Conservation (phyloP, 2,797 vertebrate genomes). For the Carduelis carduelis region DNA sequence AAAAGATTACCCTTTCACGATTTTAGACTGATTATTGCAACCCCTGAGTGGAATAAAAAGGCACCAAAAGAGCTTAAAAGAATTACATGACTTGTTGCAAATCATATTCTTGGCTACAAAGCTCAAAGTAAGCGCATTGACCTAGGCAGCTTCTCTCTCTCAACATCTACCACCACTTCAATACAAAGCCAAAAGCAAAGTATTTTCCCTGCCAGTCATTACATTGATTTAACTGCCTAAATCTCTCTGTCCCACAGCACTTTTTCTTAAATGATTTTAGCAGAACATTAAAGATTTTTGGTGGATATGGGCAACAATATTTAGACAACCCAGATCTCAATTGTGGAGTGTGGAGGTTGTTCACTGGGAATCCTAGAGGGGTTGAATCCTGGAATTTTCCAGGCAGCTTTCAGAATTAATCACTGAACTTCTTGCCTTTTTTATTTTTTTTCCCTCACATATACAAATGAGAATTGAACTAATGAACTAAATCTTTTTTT, state of each 20-base stretch:
- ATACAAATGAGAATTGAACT: not conserved
- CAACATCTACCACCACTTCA: not conserved
- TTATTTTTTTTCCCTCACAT: not conserved
- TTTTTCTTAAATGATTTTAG: not conserved
- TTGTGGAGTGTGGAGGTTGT: not conserved
- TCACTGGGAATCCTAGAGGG: not conserved
- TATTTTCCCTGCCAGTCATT: not conserved
- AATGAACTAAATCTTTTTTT: not conserved
- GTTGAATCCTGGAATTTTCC: not conserved
- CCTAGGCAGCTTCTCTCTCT: not conserved
- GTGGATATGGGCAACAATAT: not conserved
- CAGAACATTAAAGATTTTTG: not conserved
- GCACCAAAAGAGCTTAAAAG: not conserved
- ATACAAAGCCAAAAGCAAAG: not conserved
- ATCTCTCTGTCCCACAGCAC: not conserved
- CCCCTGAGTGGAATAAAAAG: not conserved
- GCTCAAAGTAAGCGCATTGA: not conserved
- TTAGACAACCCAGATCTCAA: not conserved
- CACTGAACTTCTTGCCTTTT: fast-evolving
- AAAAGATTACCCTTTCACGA: not conserved
- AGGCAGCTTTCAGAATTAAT: not conserved
- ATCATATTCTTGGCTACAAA: not conserved
- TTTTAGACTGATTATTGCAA: not conserved
- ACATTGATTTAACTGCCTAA: not conserved
- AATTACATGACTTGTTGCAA: not conserved